phyloP scores from a whole-genome alignment of 2,113 vertebrate genomes.

The Urocitellus parryii region DNA sequence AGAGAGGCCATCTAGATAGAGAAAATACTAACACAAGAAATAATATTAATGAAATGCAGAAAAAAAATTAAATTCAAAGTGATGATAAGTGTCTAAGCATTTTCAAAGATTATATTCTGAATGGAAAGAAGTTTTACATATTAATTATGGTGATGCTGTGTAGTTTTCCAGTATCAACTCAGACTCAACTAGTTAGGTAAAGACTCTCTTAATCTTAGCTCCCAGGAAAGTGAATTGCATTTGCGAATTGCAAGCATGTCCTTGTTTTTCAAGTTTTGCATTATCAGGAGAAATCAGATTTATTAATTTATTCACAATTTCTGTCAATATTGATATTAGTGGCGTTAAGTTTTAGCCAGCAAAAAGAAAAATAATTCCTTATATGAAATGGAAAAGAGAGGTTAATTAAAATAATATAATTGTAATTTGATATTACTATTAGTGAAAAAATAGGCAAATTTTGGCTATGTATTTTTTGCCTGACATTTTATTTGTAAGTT shows the following conservation, averaged over 20 bases:
- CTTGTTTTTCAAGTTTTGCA: background rate
- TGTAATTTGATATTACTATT: background rate
- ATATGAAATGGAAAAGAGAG: background rate
- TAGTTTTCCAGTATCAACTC: slow-evolving; percentile 35
- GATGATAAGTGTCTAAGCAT: background rate
- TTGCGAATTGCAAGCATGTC: background rate
- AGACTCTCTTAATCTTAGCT: background rate
- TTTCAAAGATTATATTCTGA: slow-evolving; percentile 32
- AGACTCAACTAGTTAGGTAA: background rate
- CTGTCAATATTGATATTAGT: slow-evolving; percentile 12
- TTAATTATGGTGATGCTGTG: background rate
- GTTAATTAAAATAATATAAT: slow-evolving; percentile 27
- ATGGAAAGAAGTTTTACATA: background rate
- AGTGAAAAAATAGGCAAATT: background rate
- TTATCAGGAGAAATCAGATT: background rate
- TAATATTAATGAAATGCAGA: background rate
- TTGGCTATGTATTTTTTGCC: slow-evolving; percentile 11
- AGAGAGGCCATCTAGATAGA: background rate
- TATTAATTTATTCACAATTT: background rate
- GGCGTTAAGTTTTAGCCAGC: background rate
- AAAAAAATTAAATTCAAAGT: slow-evolving; percentile 3
- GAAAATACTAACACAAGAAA: background rate
- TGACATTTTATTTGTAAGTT: slow-evolving; percentile 28
- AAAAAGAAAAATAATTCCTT: background rate
- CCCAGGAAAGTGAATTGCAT: background rate